These are phyloP conservation scores for Yoshiicerus persimilis DNA, from an alignment of 1,140 invertebrate species.

Conservation along the genomic window DNA sequence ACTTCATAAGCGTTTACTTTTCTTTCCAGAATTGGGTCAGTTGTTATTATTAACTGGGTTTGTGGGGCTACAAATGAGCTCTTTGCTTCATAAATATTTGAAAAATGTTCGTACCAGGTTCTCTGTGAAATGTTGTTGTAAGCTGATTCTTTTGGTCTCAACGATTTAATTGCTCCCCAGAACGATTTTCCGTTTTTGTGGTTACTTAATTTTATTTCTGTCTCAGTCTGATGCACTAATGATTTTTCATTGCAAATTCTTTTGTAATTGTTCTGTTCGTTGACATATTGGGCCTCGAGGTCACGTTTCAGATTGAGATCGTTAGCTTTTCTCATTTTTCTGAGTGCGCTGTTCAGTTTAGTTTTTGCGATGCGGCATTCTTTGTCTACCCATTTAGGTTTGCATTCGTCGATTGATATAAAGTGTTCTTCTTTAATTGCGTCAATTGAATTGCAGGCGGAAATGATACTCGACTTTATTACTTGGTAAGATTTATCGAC, in stretches of 20 bases:
- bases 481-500: no score
- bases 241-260: neutral
- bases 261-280: neutral
- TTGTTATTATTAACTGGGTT: neutral
- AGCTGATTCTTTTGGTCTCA: neutral
- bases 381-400: neutral
- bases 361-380: neutral
- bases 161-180: neutral
- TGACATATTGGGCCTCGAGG: neutral
- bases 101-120: neutral
- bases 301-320: neutral
- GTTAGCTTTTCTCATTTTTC: neutral
- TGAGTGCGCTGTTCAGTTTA: neutral
- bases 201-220: neutral
- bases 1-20: neutral
- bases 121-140: neutral
- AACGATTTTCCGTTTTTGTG: neutral
- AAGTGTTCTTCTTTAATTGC: neutral
- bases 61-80: neutral
- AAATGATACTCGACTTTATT: neutral
- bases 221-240: neutral
- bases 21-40: neutral
- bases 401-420: neutral
- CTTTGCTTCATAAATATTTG: neutral
- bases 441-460: neutral